phyloP scores from a whole-genome alignment of 2,797 vertebrate genomes.

The Hapalemur alaotrensis region DNA sequence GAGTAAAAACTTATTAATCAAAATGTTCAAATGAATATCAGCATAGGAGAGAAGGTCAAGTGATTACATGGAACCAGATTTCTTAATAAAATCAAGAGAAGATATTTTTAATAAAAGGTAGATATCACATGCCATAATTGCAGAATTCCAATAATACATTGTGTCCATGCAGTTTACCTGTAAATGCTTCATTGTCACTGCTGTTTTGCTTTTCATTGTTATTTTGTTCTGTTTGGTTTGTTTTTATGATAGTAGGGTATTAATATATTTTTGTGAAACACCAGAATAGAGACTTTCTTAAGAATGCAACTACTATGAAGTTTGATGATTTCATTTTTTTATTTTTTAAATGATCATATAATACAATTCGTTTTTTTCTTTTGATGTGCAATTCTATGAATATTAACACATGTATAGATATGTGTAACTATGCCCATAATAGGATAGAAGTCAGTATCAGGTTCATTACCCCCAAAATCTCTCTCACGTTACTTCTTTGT shows the following conservation, averaged over 20 bases:
- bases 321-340: neutral
- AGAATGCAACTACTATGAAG: neutral
- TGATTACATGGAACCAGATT: neutral
- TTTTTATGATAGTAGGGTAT: neutral
- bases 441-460: neutral
- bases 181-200: neutral
- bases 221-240: neutral
- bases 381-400: neutral
- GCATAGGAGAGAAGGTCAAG: conserved; percentile 21
- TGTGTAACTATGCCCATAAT: neutral
- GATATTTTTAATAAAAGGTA: neutral
- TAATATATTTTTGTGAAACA: neutral
- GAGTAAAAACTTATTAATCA: conserved; percentile 61
- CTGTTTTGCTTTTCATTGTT: neutral
- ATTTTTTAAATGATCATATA: neutral
- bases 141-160: neutral
- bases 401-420: neutral
- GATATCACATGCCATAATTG: neutral
- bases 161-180: neutral
- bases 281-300: neutral
- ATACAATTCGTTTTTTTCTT: neutral
- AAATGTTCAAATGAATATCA: conserved; percentile 38
- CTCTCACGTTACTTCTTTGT: neutral
- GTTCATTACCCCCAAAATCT: neutral
- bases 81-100: neutral